Evolutionary conservation across 2,113 vertebrate genomes (phyloP), one percentile per base, ranked within the genome.

Genomic region (Rafetus swinhoei): DNA sequence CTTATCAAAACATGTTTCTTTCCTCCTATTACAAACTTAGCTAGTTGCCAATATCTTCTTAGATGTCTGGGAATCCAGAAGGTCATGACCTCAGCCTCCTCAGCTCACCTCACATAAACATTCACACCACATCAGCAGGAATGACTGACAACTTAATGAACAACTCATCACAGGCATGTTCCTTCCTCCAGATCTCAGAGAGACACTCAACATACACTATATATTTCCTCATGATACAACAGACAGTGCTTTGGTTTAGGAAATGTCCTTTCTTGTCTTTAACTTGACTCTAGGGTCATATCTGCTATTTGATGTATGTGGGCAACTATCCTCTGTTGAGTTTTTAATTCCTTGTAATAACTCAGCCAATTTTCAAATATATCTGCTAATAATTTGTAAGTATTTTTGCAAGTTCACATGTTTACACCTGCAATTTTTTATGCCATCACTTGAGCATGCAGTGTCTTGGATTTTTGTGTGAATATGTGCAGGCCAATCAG

Each of bases 291-390:
- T 96, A 93, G 91, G 82, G 93, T 92, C 87, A 90, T 83, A 91
- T 94, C 87, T 59, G 82, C 85, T 92, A 89, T 94, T 76, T 79
- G 92, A 77, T 57, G 35, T 60, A 83, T 96, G 93, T 92, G 92
- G 91, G 83, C 27, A 81, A 81, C 7, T 39, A 92, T 60, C 79
- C 94, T 82, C 53, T 39, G 88, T 92, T 95, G 89, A 95, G 94
- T 93, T 91, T 94, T 94, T 94, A 96, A 97, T 94, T 87, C 90
- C 39, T 95, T 95, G 93, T 21, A 94, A 95, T 95, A 95, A 93
- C 82, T 62, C n/a, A 74, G 95, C 1, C 82, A 85, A 85, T 96
- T 94, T 95, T 95, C 77, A 35, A 74, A 39, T 39, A 84, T 55
- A 80, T 84, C 85, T 2, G 2, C 5, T 2, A 87, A 80, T 16